A percentile compares a stretch with the other conserved stretches of the same genome.
Evolutionary conservation across 2,888 invertebrate species (phyloP).

Genomic region (Cheilosia variabilis): DNA sequence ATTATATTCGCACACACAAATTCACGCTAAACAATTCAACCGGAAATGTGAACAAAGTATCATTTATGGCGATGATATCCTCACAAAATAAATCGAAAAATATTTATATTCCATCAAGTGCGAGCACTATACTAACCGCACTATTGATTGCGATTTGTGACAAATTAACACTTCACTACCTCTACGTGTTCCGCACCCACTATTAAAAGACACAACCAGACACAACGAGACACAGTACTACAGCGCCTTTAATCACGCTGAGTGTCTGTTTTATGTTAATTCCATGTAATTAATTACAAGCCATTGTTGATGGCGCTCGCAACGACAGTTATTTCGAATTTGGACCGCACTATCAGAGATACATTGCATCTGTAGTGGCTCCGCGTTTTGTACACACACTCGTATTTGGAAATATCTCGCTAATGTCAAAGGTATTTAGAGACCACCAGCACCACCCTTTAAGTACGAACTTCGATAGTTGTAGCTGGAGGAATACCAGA

Average conservation of each 20-base stretch:
- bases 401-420: slow-evolving; percentile 23
- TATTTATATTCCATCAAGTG: slow-evolving; percentile 49
- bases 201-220: neutral
- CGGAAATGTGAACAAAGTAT: slow-evolving; percentile 44
- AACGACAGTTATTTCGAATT: slow-evolving; percentile 25
- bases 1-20: neutral
- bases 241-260: slow-evolving; percentile 16
- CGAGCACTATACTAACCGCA: slow-evolving; percentile 33
- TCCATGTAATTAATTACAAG: slow-evolving; percentile 37
- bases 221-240: slow-evolving; percentile 2
- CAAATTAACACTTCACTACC: slow-evolving; percentile 59
- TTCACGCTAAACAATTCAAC: slow-evolving; percentile 23
- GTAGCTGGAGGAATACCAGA: slow-evolving; percentile 21
- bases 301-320: slow-evolving; percentile 11
- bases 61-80: slow-evolving; percentile 15
- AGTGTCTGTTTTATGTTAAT: slow-evolving; percentile 20
- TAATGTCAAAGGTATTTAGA: slow-evolving; percentile 7
- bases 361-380: slow-evolving; percentile 17
- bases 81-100: slow-evolving; percentile 44
- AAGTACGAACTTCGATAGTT: neutral
- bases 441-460: slow-evolving; percentile 20
- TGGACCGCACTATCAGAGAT: slow-evolving; percentile 38
- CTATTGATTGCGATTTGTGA: slow-evolving; percentile 30
- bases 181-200: slow-evolving; percentile 18
- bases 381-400: neutral